Evolutionary conservation across 2,113 vertebrate species (phyloP), one percentile per base, ranked within the genome.

Genomic region (Tapirus terrestris): DNA sequence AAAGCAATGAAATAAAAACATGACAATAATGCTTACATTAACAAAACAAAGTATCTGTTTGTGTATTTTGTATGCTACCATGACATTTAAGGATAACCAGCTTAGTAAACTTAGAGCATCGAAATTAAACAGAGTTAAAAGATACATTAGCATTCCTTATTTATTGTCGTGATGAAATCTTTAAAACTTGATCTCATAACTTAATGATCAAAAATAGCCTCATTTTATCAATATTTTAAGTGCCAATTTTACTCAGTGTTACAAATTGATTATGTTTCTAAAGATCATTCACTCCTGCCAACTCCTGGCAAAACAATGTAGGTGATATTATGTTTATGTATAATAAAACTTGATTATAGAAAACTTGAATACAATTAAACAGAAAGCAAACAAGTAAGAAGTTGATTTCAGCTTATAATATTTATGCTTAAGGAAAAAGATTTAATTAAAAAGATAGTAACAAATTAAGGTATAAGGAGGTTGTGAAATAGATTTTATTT

Each of bases 351-450:
- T 48, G 70, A 82, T 70, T 96, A 83, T 95, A 86, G 8, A 92
- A 85, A 91, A 73, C n/a, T 39, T 91, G 75, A 95, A 61, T 83
- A 87, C 5, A 83, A n/a, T 88, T 77, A 91, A 97, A 81, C 11
- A 79, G 90, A 85, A 87, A 92, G 13, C 86, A 61, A 97, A 75
- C 8, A 77, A 56, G 82, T 61, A 77, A 84, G 45, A 95, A 85
- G 36, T 27, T 63, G 6, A 80, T 67, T 96, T 94, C 25, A 75
- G 83, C 56, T 43, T 92, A 80, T 33, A 83, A 86, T 33, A n/a
- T 63, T 79, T 51, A 73, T 29, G 56, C 17, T 56, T 95, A 88
- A 73, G 48, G 48, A 93, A 92, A 83, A 1, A 48, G 14, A 75
- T 23, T 83, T 95, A 85, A 87, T 70, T 72, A 86, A 83, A 75